Evolutionary conservation across 2,113 vertebrate species (phyloP).

Genomic region (Accipiter virgatus): DNA sequence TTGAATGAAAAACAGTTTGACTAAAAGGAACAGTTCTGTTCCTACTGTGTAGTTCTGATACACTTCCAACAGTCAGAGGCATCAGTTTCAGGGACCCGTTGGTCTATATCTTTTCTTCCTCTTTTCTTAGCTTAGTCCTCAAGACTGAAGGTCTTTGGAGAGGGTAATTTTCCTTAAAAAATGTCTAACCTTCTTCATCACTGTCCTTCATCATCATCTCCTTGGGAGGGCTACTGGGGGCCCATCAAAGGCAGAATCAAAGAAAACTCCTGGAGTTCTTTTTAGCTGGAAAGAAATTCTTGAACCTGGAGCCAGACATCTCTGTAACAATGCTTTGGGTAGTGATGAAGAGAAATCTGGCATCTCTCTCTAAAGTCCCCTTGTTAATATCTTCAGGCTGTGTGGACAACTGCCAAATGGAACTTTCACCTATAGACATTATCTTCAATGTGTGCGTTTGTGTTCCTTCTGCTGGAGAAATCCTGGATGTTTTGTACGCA

Average conservation of each 20-base stretch:
- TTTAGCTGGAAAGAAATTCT: constrained; percentile 60
- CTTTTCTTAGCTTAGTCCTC: constrained; percentile 21
- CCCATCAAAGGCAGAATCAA: constrained; percentile 54
- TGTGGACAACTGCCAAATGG: constrained; percentile 55
- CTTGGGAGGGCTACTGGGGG: constrained; percentile 42
- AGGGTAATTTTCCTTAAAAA: constrained; percentile 12
- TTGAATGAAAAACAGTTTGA: not conserved
- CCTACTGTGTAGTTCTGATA: not conserved
- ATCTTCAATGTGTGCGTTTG: not conserved
- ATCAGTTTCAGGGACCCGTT: not conserved
- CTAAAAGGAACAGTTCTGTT: not conserved
- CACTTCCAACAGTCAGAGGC: not conserved
- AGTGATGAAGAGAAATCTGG: constrained; percentile 29
- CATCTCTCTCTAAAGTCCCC: constrained; percentile 16
- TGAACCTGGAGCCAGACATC: constrained; percentile 47
- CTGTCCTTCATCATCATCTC: constrained; percentile 37
- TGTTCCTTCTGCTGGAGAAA: constrained; percentile 30
- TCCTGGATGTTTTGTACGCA: not conserved
- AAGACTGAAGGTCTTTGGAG: not conserved
- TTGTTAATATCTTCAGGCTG: constrained; percentile 61
- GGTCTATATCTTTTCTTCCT: not conserved
- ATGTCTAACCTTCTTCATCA: constrained; percentile 26
- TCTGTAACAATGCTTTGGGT: constrained; percentile 29
- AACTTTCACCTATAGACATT: constrained; percentile 54
- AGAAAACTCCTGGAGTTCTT: constrained; percentile 62